Evolutionary conservation across 2,888 invertebrate species (phyloP), one percentile per base, ranked within the genome.

Genomic region (Mechanitis mazaeus): DNA sequence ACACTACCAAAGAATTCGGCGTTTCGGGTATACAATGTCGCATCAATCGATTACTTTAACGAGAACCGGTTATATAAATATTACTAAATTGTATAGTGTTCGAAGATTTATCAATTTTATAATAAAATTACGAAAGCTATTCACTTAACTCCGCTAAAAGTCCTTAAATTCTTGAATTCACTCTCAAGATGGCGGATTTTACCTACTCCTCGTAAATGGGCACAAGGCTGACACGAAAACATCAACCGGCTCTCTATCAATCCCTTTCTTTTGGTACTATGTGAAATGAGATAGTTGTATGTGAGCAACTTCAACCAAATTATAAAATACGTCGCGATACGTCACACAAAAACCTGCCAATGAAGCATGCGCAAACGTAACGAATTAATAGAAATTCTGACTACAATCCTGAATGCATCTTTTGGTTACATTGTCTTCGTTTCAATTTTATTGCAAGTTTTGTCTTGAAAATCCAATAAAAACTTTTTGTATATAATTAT

Each of bases 131-230:
- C 73, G 82, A 82, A 79, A 83, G 79, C 83, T 82, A 83, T 81
- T 81, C 83, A 88, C 85, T 81, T 79, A 84, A 82, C 79, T 84
- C 82, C 76, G 83, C 72, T 84, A 85, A 85, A 87, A 87, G 85
- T 90, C 87, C 85, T 84, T 83, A 91, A 90, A 91, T 91, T 91
- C 91, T 91, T 91, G 87, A 91, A 91, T 90, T 89, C 87, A 88
- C 87, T 92, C 92, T 91, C 92, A 92, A 92, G 91, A 92, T 92
- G 92, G 92, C 92, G 91, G 90, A 91, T 85, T 87, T 89, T 89
- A 89, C 87, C 86, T 87, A 89, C 88, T 85, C 87, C 84, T 87
- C 86, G 85, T 85, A 88, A 90, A 91, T 90, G 89, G 86, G 89
- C 82, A 90, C 90, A 90, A 90, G 88, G 90, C 91, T 90, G 90